Evolutionary conservation across 2,888 invertebrate genomes (phyloP), one percentile per base, ranked within the genome.

Genomic region (Portevinia maculata): DNA sequence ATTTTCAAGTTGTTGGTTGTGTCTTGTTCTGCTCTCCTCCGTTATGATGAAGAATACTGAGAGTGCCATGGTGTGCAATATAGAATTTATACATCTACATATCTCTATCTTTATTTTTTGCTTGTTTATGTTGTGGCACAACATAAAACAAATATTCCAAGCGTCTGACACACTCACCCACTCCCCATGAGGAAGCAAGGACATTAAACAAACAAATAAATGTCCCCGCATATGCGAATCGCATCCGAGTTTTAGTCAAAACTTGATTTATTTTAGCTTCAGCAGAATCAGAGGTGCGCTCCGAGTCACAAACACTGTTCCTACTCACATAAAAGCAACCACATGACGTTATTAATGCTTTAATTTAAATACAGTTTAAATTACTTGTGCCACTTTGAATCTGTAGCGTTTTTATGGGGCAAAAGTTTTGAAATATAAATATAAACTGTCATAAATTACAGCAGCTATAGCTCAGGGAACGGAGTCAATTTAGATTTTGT

Each of bases 361-460:
- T 24, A 34, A 65, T 71, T 71, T 65, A 64, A 79, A 73, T 65
- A 75, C 64, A 75, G 59, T 70, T 81, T 75, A 69, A 62, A 69
- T 75, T 30, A 59, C 59, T 74, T 62, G 28, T 37, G 41, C 44
- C 37, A 17, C 53, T 32, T 44, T 52, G 62, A 44, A 62, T 53
- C 13, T 8, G 50, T 13, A 52, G 44, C 17, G 41, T 8, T 15
- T 13, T 30, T 37, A n/a, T 24, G 59, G 24, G 37, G 53, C 7
- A 19, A 44, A 37, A 44, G 11, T 53, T 65, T 13, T 41, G 17
- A 13, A 28, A 44, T 34, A 46, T 44, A 46, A 67, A 67, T 19
- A 32, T 55, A 57, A 69, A 57, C 48, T 69, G 69, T 57, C 67
- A 67, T 55, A 44, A 32, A 67, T 67, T 55, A 15, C 24, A 21